These are phyloP conservation scores for Diarsia mendica DNA, from an alignment of 2,888 invertebrate genomes.

Conservation along the genomic window DNA sequence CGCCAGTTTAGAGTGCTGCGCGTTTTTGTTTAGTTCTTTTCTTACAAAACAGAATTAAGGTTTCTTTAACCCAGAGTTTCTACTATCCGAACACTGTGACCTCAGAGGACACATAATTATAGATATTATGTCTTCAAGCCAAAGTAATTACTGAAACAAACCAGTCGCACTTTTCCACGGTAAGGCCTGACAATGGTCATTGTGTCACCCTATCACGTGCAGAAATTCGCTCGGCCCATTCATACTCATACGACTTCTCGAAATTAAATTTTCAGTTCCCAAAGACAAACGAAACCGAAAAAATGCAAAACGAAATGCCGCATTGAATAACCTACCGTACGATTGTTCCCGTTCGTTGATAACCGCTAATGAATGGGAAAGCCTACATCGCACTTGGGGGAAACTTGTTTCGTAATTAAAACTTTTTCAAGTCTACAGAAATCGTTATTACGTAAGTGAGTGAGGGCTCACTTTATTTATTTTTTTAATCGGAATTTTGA, in stretches of 20 bases:
- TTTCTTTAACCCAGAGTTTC: neutral
- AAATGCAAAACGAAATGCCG: conserved; percentile 31
- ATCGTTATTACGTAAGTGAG: neutral
- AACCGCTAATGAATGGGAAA: neutral
- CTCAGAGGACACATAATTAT: neutral
- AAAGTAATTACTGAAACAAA: neutral
- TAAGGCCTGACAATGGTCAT: neutral
- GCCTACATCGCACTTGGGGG: conserved; percentile 32
- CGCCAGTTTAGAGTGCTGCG: too few species aligned
- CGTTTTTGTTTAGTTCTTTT: neutral
- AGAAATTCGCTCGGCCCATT: neutral
- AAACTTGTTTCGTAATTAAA: conserved; percentile 40
- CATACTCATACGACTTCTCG: conserved; percentile 2
- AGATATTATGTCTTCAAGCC: neutral
- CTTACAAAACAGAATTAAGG: neutral
- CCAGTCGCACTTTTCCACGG: neutral
- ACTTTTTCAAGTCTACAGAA: conserved; percentile 8
- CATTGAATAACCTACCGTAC: conserved; percentile 24
- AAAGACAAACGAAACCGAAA: conserved; percentile 11
- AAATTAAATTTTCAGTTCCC: conserved; percentile 23
- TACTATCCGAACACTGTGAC: neutral
- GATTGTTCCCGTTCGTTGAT: conserved; percentile 31
- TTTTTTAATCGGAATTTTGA: too few species aligned
- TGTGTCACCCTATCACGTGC: neutral
- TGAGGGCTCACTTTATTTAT: too few species aligned